A percentile compares a stretch with the other conserved stretches of the same genome.
Evolutionary conservation across 1,140 invertebrate genomes (phyloP).

Genomic region (Holotrichia oblita): DNA sequence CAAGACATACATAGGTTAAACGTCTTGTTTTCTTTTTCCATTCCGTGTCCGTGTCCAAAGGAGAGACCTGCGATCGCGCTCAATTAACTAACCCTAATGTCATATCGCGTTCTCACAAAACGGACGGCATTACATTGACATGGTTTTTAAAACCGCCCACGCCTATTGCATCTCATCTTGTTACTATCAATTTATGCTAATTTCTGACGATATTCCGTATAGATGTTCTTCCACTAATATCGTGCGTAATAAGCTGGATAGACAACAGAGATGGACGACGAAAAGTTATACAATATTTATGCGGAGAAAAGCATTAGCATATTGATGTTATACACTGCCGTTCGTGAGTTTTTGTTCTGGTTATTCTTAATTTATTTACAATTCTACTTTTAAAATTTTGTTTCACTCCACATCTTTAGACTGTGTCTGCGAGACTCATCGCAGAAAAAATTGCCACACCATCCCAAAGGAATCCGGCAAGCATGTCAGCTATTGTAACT

Average conservation of each 20-base stretch:
- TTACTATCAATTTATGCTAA: slow-evolving; percentile 9
- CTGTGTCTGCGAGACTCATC: no score
- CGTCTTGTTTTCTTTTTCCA: not conserved
- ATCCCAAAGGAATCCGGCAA: no score
- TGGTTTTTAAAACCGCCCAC: not conserved
- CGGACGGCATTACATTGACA: not conserved
- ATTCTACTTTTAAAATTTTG: no score
- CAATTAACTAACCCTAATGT: not conserved
- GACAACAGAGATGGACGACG: no score
- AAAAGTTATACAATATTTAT: no score
- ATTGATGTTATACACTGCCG: no score
- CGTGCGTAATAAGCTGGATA: not conserved
- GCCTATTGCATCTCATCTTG: not conserved
- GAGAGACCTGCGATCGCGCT: not conserved
- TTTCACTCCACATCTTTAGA: no score
- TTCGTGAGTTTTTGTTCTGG: no score
- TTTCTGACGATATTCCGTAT: not conserved
- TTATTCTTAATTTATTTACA: no score
- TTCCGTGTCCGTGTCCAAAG: not conserved
- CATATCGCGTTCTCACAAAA: not conserved
- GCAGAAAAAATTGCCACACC: no score
- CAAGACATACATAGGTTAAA: slow-evolving; percentile 16
- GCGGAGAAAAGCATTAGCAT: no score
- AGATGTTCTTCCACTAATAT: not conserved
- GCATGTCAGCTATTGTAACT: no score